phyloP scores from a whole-genome alignment of 2,888 invertebrate species.

The Pilophorus perplexus region DNA sequence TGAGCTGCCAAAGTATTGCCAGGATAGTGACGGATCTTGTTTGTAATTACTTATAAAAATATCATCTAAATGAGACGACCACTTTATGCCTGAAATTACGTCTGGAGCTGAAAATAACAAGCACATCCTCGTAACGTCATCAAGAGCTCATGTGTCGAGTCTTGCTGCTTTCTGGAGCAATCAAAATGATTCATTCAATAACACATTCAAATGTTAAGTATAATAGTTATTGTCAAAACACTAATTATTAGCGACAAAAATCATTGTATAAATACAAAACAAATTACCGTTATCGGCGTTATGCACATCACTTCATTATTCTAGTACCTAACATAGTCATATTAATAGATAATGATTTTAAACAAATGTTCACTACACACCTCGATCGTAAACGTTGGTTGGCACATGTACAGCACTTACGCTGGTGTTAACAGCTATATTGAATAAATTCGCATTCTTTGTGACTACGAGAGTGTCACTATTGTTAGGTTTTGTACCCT shows the following conservation, averaged over 20 bases:
- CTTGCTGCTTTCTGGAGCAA: not conserved
- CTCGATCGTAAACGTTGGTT: conserved; percentile 90
- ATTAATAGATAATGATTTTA: no score
- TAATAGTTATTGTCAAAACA: no score
- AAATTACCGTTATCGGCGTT: no score
- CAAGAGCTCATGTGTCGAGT: not conserved
- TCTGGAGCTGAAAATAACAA: conserved; percentile 67
- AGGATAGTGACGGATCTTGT: conserved; percentile 86
- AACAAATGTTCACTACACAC: no score
- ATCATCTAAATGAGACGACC: conserved; percentile 90
- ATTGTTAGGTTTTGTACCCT: conserved; percentile 50
- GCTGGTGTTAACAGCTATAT: conserved; percentile 71
- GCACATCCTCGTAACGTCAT: not conserved
- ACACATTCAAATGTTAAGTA: not conserved
- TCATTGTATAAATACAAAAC: no score
- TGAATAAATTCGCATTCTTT: conserved; percentile 73
- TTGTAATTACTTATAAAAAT: conserved; percentile 87
- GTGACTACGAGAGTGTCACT: conserved; percentile 65
- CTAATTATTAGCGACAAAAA: no score
- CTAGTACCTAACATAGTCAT: no score
- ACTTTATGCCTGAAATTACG: conserved; percentile 85
- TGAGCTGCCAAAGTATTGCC: conserved; percentile 98
- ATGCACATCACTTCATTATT: no score
- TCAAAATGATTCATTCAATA: not conserved
- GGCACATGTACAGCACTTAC: conserved; percentile 91